Evolutionary conservation across 1,140 invertebrate genomes (phyloP), one percentile per base, ranked within the genome.

Genomic region (Daktulosphaira vitifoliae): DNA sequence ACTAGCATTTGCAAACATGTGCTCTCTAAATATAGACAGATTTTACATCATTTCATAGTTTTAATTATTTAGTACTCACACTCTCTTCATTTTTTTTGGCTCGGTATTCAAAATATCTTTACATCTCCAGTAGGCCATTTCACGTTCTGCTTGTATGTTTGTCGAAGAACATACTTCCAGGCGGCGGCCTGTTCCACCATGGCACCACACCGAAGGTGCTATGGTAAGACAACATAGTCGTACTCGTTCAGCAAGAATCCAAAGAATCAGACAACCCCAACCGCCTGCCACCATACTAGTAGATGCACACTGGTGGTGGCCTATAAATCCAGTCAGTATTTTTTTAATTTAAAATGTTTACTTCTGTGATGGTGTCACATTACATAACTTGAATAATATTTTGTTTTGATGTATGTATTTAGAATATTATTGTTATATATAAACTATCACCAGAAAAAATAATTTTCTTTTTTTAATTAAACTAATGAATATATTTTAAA

Each of bases 121-220:
- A 46, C 38, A 4, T n/a, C 39, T 59, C 54, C 54, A 59, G 54
- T 59, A 59, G 22, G 54, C 54, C 26, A 38, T 46, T 16, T 38
- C 23, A 59, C 44, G 54, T 33, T 42, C 42, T 59, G 22, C 39
- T 25, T 5, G 42, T 59, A 59, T 59, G 54, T 59, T 59, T 59
- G 54, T 59, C 16, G 50, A 44, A 23, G 42, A 59, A 74, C 76
- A 69, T 72, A 74, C 66, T 77, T 74, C 71, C 79, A 54, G 67
- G 71, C 54, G 71, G 71, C 65, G 69, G 77, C 39, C 78, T 79
- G 73, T 78, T 76, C 22, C 78, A 77, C 29, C 78, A 76, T 65
- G 76, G 76, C 70, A 77, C 75, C 54, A 59, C 11, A 59, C 54
- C 3, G 54, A 59, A 18, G 25, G 39, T 59, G 54, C 54, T 59